Conservation (phyloP, 2,113 vertebrate genomes). For the Aegithalos caudatus region DNA sequence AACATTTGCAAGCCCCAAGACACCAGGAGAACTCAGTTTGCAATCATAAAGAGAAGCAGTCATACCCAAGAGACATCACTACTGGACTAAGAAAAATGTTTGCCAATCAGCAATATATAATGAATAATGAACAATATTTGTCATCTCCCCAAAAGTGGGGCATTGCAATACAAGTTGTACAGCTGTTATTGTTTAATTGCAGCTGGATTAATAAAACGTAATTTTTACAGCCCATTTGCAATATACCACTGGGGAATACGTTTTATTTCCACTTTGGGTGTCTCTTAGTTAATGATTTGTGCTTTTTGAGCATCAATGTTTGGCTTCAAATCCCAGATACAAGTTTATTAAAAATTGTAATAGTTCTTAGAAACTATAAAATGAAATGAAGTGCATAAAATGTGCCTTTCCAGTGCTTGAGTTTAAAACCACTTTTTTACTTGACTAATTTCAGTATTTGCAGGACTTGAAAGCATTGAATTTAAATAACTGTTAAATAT, state of each 20-base stretch:
- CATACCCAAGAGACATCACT: constrained; percentile 53
- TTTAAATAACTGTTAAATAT: constrained; percentile 71
- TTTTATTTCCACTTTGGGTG: constrained; percentile 74
- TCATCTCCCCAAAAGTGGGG: constrained; percentile 36
- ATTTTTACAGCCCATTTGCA: constrained; percentile 71
- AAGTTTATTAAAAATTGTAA: constrained; percentile 80
- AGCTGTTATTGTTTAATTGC: constrained; percentile 72
- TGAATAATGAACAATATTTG: constrained; percentile 75
- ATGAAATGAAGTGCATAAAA: constrained; percentile 76
- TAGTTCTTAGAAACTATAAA: constrained; percentile 75
- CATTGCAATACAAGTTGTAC: constrained; percentile 51
- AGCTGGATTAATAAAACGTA: constrained; percentile 75
- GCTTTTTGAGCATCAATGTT: constrained; percentile 71
- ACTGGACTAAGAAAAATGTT: constrained; percentile 44
- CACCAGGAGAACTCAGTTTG: constrained; percentile 68
- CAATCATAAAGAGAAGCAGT: constrained; percentile 71
- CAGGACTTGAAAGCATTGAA: constrained; percentile 42
- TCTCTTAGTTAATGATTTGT: constrained; percentile 75
- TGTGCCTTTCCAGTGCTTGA: constrained; percentile 68
- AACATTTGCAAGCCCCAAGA: constrained; percentile 54
- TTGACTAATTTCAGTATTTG: constrained; percentile 70
- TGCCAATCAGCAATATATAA: constrained; percentile 60
- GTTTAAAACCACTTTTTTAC: constrained; percentile 70
- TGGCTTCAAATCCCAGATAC: constrained; percentile 72
- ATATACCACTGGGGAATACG: constrained; percentile 48